Evolutionary conservation across 2,113 vertebrate genomes (phyloP).

Genomic region (Ptilorrhoa leucosticta): DNA sequence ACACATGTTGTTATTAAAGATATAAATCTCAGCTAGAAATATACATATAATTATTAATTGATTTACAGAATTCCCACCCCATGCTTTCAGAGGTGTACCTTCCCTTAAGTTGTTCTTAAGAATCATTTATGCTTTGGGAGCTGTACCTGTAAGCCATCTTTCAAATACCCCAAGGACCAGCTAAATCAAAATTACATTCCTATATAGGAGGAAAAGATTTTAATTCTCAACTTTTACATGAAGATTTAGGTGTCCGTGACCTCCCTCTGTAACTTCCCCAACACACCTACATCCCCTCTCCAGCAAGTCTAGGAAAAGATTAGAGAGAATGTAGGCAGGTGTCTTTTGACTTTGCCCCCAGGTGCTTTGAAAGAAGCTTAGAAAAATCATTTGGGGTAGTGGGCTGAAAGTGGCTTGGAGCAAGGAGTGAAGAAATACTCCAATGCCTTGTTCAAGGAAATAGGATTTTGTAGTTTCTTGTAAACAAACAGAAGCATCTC

Average conservation of each 20-base stretch:
- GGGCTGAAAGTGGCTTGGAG: not conserved
- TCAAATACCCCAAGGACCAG: not conserved
- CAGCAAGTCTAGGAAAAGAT: not conserved
- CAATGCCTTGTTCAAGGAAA: not conserved
- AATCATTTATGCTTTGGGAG: not conserved
- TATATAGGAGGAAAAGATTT: not conserved
- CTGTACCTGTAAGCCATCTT: not conserved
- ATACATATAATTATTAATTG: not conserved
- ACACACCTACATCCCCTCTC: not conserved
- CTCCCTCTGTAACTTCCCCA: not conserved
- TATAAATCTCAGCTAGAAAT: not conserved
- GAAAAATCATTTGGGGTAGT: not conserved
- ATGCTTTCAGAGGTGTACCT: not conserved
- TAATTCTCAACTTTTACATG: not conserved
- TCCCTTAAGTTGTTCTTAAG: not conserved
- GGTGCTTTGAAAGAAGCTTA: not conserved
- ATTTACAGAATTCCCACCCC: not conserved
- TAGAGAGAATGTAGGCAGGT: not conserved
- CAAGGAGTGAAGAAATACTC: not conserved
- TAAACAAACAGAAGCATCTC: not conserved
- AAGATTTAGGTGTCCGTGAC: not conserved
- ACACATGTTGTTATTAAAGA: not conserved
- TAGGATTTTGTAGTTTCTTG: not conserved
- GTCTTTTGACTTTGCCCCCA: not conserved
- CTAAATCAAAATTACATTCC: not conserved